These are phyloP conservation scores for Brachionus paranguensis DNA, from an alignment of 1,140 invertebrate species.

Conservation along the genomic window DNA sequence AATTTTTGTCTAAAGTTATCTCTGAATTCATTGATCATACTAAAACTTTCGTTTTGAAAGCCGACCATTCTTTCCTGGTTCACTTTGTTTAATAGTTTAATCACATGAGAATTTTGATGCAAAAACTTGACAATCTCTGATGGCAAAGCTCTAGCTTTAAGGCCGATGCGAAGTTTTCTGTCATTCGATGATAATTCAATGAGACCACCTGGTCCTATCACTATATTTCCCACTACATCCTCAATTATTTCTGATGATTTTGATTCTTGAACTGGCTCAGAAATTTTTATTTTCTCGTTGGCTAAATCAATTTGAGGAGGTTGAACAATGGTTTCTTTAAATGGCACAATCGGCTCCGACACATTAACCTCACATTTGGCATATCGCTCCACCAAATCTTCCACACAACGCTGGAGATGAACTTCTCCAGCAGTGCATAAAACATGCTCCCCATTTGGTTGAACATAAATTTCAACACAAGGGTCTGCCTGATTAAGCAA, in stretches of 20 bases:
- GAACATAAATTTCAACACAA: constrained; percentile 78
- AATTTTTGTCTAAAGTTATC: constrained; percentile 63
- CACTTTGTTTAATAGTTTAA: not conserved
- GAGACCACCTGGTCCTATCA: not conserved
- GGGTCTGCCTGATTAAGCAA: constrained; percentile 84
- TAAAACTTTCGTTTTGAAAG: constrained; percentile 46
- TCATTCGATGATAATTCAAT: not conserved
- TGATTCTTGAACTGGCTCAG: not conserved
- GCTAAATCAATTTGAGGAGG: constrained; percentile 79
- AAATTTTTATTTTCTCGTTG: constrained; percentile 62
- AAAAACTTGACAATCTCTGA: constrained; percentile 37
- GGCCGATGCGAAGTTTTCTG: not conserved
- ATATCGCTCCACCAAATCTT: constrained; percentile 72
- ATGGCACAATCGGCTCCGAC: constrained; percentile 90
- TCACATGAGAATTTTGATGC: constrained; percentile 35
- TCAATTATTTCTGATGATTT: not conserved
- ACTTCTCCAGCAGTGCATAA: constrained; percentile 94
- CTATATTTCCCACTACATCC: not conserved
- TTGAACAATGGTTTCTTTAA: constrained; percentile 82
- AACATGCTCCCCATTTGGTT: constrained; percentile 90
- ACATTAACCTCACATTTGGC: constrained; percentile 80
- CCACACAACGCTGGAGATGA: constrained; percentile 86
- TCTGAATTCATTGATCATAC: constrained; percentile 63
- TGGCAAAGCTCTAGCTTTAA: constrained; percentile 34
- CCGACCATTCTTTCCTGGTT: constrained; percentile 22